Percentiles rank a stretch among this genome's conserved stretches.
phyloP scores from a whole-genome alignment of 1,140 invertebrate species.

The Pseudomyrmex dendroicus region DNA sequence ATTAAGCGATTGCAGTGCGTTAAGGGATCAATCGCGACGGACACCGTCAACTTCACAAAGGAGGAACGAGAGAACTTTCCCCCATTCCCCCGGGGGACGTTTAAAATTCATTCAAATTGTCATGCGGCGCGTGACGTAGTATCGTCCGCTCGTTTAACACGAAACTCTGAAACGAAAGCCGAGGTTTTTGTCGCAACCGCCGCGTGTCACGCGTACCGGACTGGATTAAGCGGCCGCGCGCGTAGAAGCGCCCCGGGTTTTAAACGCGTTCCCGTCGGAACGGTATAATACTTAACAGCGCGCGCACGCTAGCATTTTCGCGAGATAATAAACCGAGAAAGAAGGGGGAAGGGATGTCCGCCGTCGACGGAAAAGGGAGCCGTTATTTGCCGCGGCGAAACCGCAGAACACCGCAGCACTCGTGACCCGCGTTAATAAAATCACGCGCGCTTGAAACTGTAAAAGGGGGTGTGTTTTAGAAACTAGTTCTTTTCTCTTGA shows the following conservation, averaged over 20 bases:
- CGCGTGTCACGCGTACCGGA: slow-evolving; percentile 17
- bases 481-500: no score
- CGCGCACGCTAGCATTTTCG: slow-evolving; percentile 17
- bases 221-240: slow-evolving; percentile 50
- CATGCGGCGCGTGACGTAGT: neutral
- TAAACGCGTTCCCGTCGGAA: slow-evolving; percentile 49
- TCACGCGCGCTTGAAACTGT: slow-evolving; percentile 27
- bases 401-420: neutral
- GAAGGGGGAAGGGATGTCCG: no score
- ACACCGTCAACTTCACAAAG: neutral
- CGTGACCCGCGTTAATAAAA: slow-evolving; percentile 44
- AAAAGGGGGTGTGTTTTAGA: neutral
- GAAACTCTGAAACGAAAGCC: slow-evolving; percentile 36
- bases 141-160: slow-evolving; percentile 43
- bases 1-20: slow-evolving; percentile 22
- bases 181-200: slow-evolving; percentile 35
- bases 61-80: neutral
- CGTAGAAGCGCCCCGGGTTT: neutral
- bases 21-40: neutral
- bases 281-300: slow-evolving; percentile 54
- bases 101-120: slow-evolving; percentile 29
- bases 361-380: slow-evolving; percentile 33
- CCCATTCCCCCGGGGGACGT: neutral
- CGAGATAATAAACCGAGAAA: slow-evolving; percentile 24
- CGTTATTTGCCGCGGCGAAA: slow-evolving; percentile 21